Evolutionary conservation across 2,797 vertebrate species (phyloP), one percentile per base, ranked within the genome.

Genomic region (Labroides dimidiatus): DNA sequence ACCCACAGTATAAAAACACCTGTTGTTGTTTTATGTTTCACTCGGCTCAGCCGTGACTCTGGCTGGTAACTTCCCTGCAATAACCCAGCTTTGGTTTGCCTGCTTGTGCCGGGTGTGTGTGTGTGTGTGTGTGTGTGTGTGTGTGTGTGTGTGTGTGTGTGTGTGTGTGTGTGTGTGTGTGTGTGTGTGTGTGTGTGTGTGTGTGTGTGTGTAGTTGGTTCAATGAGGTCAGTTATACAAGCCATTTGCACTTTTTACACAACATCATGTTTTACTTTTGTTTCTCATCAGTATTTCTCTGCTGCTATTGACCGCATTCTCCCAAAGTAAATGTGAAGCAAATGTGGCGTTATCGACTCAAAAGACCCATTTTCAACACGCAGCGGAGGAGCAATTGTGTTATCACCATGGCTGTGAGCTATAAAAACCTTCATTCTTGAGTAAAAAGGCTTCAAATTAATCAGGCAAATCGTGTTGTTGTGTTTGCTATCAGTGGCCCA

Each of bases 381-480:
- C 72, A 1, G 63, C 69, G 49, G 61, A 49, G 56, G 52, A 71
- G 62, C 71, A 73, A 81, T 66, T 81, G 75, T 75, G 69, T 87
- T 83, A 84, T 86, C 77, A 60, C 74, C 69, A 50, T 72, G 75
- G 84, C 81, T 75, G 78, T 71, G 64, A 78, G 84, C 85, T 61
- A 77, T 62, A 77, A 64, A 83, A 81, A 87, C 69, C 80, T 85
- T 77, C 76, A 82, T 64, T 77, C 76, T 76, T 76, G 62, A 80
- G 85, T 76, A 86, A 87, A 78, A 88, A 85, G 77, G 75, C 81
- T 60, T 83, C 64, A 81, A 78, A 89, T 80, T 79, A 85, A 87
- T 85, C 80, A 80, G 74, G 68, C 72, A 84, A 85, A 87, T 88
- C 21, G 4, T 70, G 73, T 61, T 80, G 74, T 79, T 79, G 64